These are phyloP conservation scores for Lasioglossum albipes DNA, from an alignment of 1,140 invertebrate species.

Conservation along the genomic window DNA sequence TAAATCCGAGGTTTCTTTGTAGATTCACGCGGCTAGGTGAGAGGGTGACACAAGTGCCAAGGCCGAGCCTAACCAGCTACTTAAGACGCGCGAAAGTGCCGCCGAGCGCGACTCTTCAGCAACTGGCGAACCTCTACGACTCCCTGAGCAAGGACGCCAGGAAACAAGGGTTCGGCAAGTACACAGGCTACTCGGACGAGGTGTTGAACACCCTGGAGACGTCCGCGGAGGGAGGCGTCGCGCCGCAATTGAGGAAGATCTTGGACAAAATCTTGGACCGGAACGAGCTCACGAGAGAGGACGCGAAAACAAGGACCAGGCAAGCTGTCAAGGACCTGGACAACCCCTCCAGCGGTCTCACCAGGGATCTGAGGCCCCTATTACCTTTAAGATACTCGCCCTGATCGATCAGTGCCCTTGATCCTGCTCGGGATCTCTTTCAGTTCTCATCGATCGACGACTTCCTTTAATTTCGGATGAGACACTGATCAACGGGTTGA, in stretches of 20 bases:
- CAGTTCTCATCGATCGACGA: neutral
- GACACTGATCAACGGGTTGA: too few relatives aligned
- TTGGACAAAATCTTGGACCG: slow-evolving; percentile 67
- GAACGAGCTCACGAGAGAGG: slow-evolving; percentile 73
- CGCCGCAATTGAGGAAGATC: slow-evolving; percentile 68
- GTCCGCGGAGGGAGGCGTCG: slow-evolving; percentile 70
- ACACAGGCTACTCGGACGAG: slow-evolving; percentile 71
- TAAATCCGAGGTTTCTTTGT: slow-evolving; percentile 6
- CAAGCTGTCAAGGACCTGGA: slow-evolving; percentile 61
- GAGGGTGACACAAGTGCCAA: slow-evolving; percentile 73
- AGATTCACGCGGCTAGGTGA: slow-evolving; percentile 74
- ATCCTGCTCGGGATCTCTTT: neutral
- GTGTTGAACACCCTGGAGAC: slow-evolving; percentile 66
- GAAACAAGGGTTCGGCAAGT: slow-evolving; percentile 73
- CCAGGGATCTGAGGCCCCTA: slow-evolving; percentile 68
- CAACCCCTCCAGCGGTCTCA: slow-evolving; percentile 68
- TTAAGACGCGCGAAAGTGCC: slow-evolving; percentile 67
- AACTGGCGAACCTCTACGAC: slow-evolving; percentile 73
- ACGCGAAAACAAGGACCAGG: slow-evolving; percentile 64
- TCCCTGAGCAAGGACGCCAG: slow-evolving; percentile 74
- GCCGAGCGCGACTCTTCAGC: slow-evolving; percentile 64
- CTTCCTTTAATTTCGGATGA: neutral
- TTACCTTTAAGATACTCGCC: slow-evolving; percentile 68
- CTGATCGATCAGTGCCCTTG: neutral
- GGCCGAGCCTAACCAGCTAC: slow-evolving; percentile 71